A percentile compares a stretch with the other conserved stretches of the same genome.
Evolutionary conservation across 2,113 vertebrate species (phyloP).

Genomic region (Anser brachyrhynchus): DNA sequence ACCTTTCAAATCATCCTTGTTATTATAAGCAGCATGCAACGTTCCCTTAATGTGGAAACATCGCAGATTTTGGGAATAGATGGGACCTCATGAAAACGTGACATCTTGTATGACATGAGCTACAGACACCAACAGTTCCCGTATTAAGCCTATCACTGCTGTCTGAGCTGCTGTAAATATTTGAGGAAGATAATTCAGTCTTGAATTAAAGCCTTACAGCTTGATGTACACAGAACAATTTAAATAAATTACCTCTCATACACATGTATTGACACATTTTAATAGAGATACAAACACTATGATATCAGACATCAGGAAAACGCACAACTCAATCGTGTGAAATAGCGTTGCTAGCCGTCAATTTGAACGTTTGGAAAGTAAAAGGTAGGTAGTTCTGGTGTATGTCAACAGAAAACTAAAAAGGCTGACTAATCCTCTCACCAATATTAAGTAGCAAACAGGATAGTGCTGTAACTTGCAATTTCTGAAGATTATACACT

Average conservation of each 20-base stretch:
- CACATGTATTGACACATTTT: background rate
- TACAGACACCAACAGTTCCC: fast-evolving
- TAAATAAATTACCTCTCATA: background rate
- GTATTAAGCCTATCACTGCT: background rate
- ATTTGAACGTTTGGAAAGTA: background rate
- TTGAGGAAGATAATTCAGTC: background rate
- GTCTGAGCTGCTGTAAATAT: constrained; percentile 1
- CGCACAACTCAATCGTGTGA: background rate
- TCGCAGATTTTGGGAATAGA: background rate
- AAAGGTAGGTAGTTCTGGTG: background rate
- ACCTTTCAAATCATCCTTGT: background rate
- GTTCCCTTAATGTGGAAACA: background rate
- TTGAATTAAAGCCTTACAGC: background rate
- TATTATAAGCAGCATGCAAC: background rate
- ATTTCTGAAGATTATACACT: background rate
- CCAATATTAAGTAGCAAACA: background rate
- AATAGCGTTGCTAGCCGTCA: background rate
- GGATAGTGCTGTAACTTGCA: background rate
- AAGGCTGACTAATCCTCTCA: constrained; percentile 1
- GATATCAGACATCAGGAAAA: background rate
- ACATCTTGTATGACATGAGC: background rate
- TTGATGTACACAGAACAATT: background rate
- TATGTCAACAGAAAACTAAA: background rate
- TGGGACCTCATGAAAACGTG: background rate
- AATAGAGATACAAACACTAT: background rate